Base-by-base conservation (phyloP, 1,140 invertebrate species). In the Drosophila repleta region DNA sequence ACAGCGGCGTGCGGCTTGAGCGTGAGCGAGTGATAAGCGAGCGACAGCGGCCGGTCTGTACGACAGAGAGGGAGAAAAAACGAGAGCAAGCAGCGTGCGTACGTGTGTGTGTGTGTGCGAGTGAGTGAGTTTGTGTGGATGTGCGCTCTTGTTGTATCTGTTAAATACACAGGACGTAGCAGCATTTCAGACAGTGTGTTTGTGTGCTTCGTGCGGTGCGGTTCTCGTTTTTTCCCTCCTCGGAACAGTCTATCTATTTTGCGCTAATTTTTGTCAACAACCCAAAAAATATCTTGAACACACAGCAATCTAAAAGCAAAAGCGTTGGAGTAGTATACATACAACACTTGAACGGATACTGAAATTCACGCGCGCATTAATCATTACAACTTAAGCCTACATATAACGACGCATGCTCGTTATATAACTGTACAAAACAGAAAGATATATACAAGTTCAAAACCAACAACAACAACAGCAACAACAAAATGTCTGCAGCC, bases 401-500 rank as follows among this genome's bases (percentile, higher is more conserved):
- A 69, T 71, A 78, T 75, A 79, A 74, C 66, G 66, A 53, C 60
- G 61, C 46, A 43, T 46, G 65, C 51, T 69, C 58, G 74, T 77
- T 78, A 78, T 80, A 70, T 80, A 80, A 76, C 65, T 76, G 68
- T 67, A 74, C 67, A 80, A 56, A 68, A 73, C 7, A 29, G 26
- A 51, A 51, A 68, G 68, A 57, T 39, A 58, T 60, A 51, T 41
- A 56, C 58, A 56, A 72, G 70, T 68, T 73, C 45, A 52, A 66
- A 61, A 65, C 37, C 66, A 52, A 68, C n/a, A n/a, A n/a, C n/a
- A n/a, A n/a, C n/a, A n/a, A n/a, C n/a, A 29, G 35, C 74, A 79
- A 37, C 74, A 79, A 68, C 63, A 90, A 61, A 83, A 91, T 91
- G 90, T 91, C 90, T 79, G 90, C 90, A 68, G 90, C 87, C 73